Evolutionary conservation across 2,113 vertebrate genomes (phyloP).

Genomic region (Ploceus nigricollis): DNA sequence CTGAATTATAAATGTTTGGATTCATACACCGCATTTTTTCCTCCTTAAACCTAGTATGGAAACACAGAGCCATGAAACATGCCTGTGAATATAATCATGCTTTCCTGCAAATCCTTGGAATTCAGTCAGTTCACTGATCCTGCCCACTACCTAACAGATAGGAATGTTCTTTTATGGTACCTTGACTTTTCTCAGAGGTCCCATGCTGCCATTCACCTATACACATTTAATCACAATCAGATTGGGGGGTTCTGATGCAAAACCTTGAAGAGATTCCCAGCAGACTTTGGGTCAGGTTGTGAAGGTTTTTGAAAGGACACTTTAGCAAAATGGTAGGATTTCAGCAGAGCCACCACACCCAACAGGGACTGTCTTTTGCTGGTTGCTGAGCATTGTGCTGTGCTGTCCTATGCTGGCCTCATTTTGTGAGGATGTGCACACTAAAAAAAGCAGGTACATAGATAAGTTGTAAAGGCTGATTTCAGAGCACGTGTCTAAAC

Average conservation of each 20-base stretch:
- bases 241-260: neutral
- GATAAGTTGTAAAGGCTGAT: neutral
- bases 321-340: neutral
- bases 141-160: neutral
- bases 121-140: neutral
- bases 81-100: neutral
- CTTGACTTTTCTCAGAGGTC: neutral
- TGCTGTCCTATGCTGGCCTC: neutral
- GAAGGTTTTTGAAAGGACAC: neutral
- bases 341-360: neutral
- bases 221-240: neutral
- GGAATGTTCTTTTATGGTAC: neutral
- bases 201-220: neutral
- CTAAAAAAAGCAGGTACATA: neutral
- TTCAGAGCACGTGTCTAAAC: neutral
- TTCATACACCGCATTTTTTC: neutral
- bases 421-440: fast-evolving
- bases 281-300: neutral
- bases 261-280: neutral
- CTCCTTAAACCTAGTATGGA: neutral
- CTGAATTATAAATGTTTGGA: neutral
- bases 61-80: neutral
- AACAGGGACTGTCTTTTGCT: no score
- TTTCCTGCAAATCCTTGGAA: neutral
- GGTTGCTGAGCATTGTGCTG: fast-evolving